Percentiles rank a stretch among this genome's conserved stretches.
Evolutionary conservation across 2,797 vertebrate genomes (phyloP).

Genomic region (Parauchenoglanis ngamensis): DNA sequence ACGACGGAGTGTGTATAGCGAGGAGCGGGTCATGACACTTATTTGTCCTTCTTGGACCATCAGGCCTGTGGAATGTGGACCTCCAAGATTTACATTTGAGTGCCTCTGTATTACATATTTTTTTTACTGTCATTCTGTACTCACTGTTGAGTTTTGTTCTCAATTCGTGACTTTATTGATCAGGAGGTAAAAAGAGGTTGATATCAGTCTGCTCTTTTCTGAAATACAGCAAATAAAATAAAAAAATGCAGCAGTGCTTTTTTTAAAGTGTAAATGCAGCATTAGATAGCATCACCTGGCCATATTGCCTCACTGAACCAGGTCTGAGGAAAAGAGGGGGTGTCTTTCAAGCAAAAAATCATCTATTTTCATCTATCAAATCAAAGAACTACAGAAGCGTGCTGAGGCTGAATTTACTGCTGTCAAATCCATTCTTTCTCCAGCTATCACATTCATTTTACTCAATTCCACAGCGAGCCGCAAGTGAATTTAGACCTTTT

Average conservation of each 20-base stretch:
- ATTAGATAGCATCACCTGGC: background rate
- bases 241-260: background rate
- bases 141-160: background rate
- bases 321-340: background rate
- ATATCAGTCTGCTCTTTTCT: background rate
- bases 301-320: background rate
- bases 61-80: no score
- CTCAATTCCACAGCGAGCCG: background rate
- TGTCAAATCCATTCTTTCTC: background rate
- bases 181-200: background rate
- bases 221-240: background rate
- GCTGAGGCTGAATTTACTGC: background rate
- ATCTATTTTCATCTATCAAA: conserved; percentile 13
- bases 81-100: no score
- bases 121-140: background rate
- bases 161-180: background rate
- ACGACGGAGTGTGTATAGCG: no score
- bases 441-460: background rate
- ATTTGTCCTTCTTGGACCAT: no score
- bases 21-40: no score
- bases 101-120: no score
- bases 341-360: background rate
- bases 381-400: background rate
- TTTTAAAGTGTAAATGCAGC: background rate
- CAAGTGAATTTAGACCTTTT: background rate